Evolutionary conservation across 2,113 vertebrate genomes (phyloP).

Genomic region (Phaethon lepturus): DNA sequence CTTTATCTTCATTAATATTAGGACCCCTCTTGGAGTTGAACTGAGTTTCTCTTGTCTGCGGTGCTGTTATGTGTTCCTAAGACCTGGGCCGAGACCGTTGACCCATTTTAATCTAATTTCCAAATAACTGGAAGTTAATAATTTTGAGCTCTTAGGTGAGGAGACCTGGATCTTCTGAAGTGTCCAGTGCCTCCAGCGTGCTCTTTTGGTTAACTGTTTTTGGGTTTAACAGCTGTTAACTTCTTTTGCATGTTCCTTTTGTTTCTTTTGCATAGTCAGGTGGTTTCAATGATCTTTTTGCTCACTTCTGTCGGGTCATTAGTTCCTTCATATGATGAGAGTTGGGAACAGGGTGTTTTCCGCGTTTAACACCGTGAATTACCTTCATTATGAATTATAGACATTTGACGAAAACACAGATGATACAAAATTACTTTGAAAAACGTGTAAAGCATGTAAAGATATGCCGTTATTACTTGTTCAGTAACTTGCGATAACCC

Average conservation of each 20-base stretch:
- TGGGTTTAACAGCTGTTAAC: neutral
- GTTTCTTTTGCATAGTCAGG: neutral
- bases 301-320: neutral
- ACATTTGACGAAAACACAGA: neutral
- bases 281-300: neutral
- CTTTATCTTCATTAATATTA: neutral
- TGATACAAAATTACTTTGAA: neutral
- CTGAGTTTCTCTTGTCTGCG: neutral
- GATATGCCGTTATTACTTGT: accelerated
- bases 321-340: neutral
- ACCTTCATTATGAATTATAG: neutral
- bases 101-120: neutral
- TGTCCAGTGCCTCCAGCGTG: neutral
- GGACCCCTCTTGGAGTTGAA: neutral
- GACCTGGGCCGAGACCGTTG: accelerated
- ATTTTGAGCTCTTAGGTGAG: neutral
- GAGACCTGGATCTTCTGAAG: neutral
- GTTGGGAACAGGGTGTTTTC: neutral
- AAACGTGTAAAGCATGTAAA: neutral
- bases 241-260: neutral
- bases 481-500: neutral
- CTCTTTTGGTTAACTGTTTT: neutral
- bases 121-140: neutral
- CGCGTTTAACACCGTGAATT: neutral
- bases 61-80: neutral